phyloP scores from a whole-genome alignment of 2,113 vertebrate species.

The Cynopterus brachyotis region DNA sequence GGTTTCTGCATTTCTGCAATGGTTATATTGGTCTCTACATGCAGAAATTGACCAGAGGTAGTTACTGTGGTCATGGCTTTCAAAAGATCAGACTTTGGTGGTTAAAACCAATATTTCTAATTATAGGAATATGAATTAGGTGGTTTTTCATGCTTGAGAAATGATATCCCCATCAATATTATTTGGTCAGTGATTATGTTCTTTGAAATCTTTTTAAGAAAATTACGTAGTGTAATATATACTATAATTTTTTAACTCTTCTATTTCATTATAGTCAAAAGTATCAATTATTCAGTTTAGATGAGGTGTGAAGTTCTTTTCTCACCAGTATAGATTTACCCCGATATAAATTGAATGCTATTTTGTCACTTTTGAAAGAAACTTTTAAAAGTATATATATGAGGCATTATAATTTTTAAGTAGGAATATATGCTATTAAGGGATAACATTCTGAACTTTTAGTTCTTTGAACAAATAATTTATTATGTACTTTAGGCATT shows the following conservation, averaged over 20 bases:
- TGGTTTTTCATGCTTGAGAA: constrained; percentile 38
- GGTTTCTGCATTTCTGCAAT: constrained; percentile 5
- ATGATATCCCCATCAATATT: constrained; percentile 27
- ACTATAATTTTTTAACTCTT: constrained; percentile 35
- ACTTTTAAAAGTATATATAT: not conserved
- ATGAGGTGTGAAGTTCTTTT: constrained; percentile 39
- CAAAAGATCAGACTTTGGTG: constrained; percentile 25
- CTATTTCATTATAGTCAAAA: constrained; percentile 56
- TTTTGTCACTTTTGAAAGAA: not conserved
- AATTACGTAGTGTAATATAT: constrained; percentile 33
- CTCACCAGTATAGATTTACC: not conserved
- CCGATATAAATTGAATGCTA: not conserved
- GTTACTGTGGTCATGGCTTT: constrained; percentile 10
- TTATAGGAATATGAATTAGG: not conserved
- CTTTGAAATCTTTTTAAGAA: constrained; percentile 39
- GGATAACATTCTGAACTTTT: not conserved
- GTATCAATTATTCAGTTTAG: constrained; percentile 26
- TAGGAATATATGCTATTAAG: not conserved
- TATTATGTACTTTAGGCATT: not conserved
- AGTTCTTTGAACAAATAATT: not conserved
- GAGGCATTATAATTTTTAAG: not conserved
- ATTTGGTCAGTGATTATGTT: constrained; percentile 37
- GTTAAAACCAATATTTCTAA: constrained; percentile 57
- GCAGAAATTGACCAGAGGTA: constrained; percentile 7
- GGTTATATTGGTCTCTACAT: not conserved